Evolutionary conservation across 2,888 invertebrate species (phyloP).

Genomic region (Hemistola chrysoprasaria): DNA sequence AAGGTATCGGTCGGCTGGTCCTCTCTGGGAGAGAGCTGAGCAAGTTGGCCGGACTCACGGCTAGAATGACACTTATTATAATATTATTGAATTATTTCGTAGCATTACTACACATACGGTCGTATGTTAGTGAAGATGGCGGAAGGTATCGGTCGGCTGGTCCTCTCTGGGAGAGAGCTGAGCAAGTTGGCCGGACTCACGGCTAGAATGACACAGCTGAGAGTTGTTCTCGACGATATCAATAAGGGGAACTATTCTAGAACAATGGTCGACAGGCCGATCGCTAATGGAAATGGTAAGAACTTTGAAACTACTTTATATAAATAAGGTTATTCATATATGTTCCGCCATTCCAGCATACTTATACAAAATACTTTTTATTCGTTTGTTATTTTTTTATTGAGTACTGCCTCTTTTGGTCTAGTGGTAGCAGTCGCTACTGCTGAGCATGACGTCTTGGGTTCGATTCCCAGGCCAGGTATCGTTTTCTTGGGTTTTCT

Average conservation of each 20-base stretch:
- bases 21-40: slow-evolving; percentile 97
- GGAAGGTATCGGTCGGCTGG: slow-evolving; percentile 97
- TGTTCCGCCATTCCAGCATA: too few relatives aligned
- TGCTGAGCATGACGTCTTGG: too few relatives aligned
- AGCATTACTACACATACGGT: slow-evolving; percentile 98
- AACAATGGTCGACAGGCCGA: slow-evolving; percentile 74
- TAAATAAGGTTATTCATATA: too few relatives aligned
- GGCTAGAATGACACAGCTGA: slow-evolving; percentile 94
- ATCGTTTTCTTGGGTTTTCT: too few relatives aligned
- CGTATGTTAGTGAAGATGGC: slow-evolving; percentile 98
- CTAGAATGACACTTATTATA: slow-evolving; percentile 88
- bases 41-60: slow-evolving; percentile 95
- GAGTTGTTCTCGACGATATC: slow-evolving; percentile 91
- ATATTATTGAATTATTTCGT: slow-evolving; percentile 19
- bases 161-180: slow-evolving; percentile 96
- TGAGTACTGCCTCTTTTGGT: too few relatives aligned
- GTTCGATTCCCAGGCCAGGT: too few relatives aligned
- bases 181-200: slow-evolving; percentile 97
- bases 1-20: slow-evolving; percentile 97
- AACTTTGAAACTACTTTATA: too few relatives aligned
- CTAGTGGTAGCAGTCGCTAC: too few relatives aligned
- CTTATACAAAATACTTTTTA: too few relatives aligned
- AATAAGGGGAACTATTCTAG: slow-evolving; percentile 88
- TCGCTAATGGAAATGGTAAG: slow-evolving; percentile 45
- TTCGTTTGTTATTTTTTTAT: too few relatives aligned